Conservation (phyloP, 2,888 invertebrate genomes). For the Thymelicus sylvestris region DNA sequence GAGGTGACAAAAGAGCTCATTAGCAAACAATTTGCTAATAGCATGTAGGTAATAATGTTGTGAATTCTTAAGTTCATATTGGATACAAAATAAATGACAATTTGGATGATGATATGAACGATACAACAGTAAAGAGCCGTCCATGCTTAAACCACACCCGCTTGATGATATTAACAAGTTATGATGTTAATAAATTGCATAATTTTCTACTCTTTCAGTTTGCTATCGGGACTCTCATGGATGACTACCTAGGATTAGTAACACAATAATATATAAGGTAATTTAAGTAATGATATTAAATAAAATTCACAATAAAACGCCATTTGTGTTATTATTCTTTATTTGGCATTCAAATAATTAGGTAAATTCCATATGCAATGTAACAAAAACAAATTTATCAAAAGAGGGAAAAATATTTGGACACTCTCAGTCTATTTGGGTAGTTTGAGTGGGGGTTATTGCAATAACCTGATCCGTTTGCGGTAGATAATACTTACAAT, state of each 20-base stretch:
- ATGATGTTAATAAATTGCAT: too few relatives aligned
- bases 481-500: slow-evolving; percentile 26
- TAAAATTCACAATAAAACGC: slow-evolving; percentile 51
- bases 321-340: slow-evolving; percentile 66
- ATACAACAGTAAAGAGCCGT: too few relatives aligned
- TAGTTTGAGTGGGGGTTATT: slow-evolving; percentile 53
- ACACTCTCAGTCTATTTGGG: slow-evolving; percentile 81
- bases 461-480: slow-evolving; percentile 22
- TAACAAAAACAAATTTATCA: slow-evolving; percentile 77
- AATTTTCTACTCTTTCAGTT: slow-evolving; percentile 87
- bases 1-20: too few relatives aligned
- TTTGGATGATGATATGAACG: too few relatives aligned
- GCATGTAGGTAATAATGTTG: too few relatives aligned
- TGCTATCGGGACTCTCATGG: slow-evolving; percentile 99
- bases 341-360: slow-evolving; percentile 83
- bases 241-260: slow-evolving; percentile 96
- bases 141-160: too few relatives aligned
- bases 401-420: slow-evolving; percentile 79
- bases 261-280: slow-evolving; percentile 63
- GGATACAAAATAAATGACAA: too few relatives aligned
- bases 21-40: too few relatives aligned
- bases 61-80: too few relatives aligned
- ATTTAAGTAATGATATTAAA: slow-evolving; percentile 43
- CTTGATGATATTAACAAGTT: too few relatives aligned
- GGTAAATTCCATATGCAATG: slow-evolving; percentile 75